Percentiles rank a stretch among this genome's conserved stretches.
Evolutionary conservation across 2,888 invertebrate species (phyloP).

Genomic region (Chalcis sispes): DNA sequence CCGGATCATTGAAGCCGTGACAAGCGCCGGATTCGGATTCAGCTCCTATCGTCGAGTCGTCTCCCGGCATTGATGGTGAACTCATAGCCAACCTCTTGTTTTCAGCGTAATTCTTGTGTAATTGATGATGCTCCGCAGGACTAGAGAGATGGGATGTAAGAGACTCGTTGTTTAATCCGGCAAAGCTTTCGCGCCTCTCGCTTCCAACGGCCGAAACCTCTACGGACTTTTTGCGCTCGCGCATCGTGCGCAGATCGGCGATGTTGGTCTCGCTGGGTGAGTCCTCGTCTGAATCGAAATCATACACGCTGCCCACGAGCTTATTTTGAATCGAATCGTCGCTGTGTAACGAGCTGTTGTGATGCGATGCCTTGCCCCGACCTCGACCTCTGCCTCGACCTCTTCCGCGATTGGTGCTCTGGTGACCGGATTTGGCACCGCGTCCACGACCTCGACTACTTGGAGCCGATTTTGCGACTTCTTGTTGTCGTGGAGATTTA

Average conservation of each 20-base stretch:
- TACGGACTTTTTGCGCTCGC: slow-evolving; percentile 85
- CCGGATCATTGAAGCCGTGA: slow-evolving; percentile 79
- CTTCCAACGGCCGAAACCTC: slow-evolving; percentile 62
- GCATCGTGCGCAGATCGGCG: slow-evolving; percentile 86
- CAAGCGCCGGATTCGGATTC: slow-evolving; percentile 67
- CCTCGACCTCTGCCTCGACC: slow-evolving; percentile 75
- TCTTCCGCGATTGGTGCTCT: slow-evolving; percentile 66
- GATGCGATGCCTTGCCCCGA: slow-evolving; percentile 71
- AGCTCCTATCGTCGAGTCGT: slow-evolving; percentile 58
- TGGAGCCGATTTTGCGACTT: slow-evolving; percentile 60
- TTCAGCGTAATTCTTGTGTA: slow-evolving; percentile 66
- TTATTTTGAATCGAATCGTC: slow-evolving; percentile 87
- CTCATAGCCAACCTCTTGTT: slow-evolving; percentile 64
- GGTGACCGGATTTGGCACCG: slow-evolving; percentile 71
- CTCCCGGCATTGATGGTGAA: slow-evolving; percentile 67
- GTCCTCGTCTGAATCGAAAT: slow-evolving; percentile 90
- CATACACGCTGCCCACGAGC: slow-evolving; percentile 91
- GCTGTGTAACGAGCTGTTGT: slow-evolving; percentile 74
- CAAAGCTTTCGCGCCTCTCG: slow-evolving; percentile 62
- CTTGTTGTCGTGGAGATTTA: slow-evolving; percentile 77
- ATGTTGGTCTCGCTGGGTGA: slow-evolving; percentile 85
- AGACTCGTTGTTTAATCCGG: slow-evolving; percentile 57
- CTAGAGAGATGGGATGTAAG: slow-evolving; percentile 49
- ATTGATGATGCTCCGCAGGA: slow-evolving; percentile 62
- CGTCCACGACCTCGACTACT: slow-evolving; percentile 77